Percentiles rank a stretch among this genome's conserved stretches.
Evolutionary conservation across 1,140 invertebrate species (phyloP).

Genomic region (Drosophila lacertosa): DNA sequence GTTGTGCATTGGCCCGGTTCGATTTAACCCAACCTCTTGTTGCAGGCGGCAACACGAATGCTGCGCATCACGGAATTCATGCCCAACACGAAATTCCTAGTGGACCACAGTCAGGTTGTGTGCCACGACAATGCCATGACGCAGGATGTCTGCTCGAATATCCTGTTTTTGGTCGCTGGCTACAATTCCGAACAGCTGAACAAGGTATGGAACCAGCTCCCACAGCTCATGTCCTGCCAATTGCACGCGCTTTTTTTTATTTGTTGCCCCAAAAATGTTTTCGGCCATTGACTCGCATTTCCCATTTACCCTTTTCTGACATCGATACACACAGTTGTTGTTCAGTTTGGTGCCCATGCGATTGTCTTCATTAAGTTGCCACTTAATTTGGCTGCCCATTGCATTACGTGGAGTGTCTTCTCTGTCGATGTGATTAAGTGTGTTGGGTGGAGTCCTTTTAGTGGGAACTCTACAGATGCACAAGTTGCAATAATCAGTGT

Average conservation of each 20-base stretch:
- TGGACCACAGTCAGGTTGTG: slow-evolving; percentile 84
- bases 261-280: slow-evolving; percentile 15
- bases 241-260: slow-evolving; percentile 23
- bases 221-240: neutral
- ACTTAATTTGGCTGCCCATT: slow-evolving; percentile 58
- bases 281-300: slow-evolving; percentile 43
- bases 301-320: slow-evolving; percentile 12
- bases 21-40: slow-evolving; percentile 6
- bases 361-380: slow-evolving; percentile 66
- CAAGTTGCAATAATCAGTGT: no score
- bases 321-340: slow-evolving; percentile 7
- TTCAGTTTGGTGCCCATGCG: slow-evolving; percentile 1
- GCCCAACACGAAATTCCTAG: slow-evolving; percentile 85
- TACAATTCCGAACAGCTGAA: slow-evolving; percentile 85
- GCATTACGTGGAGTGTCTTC: slow-evolving; percentile 9
- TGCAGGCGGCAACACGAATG: slow-evolving; percentile 83
- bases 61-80: slow-evolving; percentile 86
- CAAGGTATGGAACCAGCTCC: slow-evolving; percentile 60
- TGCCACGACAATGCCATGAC: slow-evolving; percentile 85
- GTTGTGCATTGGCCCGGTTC: slow-evolving; percentile 23
- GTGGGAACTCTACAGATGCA: neutral
- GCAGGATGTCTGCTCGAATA: slow-evolving; percentile 86
- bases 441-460: neutral
- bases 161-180: slow-evolving; percentile 86
- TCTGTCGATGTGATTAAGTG: neutral